Evolutionary conservation across 2,113 vertebrate genomes (phyloP), one percentile per base, ranked within the genome.

Genomic region (Entelurus aequoreus): DNA sequence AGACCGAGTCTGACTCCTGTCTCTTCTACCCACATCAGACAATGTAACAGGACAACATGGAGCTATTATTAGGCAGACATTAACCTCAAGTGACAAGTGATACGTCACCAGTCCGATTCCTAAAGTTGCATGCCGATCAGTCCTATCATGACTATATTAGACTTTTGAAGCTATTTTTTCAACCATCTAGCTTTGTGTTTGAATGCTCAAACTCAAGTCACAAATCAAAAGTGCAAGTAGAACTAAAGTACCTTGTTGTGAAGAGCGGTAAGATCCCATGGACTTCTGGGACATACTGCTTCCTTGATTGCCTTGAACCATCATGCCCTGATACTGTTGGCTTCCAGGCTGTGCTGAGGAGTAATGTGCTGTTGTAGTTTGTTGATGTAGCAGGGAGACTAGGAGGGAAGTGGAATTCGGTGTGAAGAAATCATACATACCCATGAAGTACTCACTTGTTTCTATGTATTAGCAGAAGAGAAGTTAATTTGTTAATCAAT

Each of bases 351-450:
- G 93, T 0, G 93, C 90, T 0, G 94, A 92, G 71, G 88, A 91
- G 88, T 94, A 96, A 83, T 96, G 96, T 1, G 94, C 90, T 0
- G 92, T 91, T 62, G 93, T 91, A 8, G 93, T 91, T 88, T 95
- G 96, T 86, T 95, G 95, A 81, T 98, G 96, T 93, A 97, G 95
- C 94, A 97, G 93, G 81, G 96, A 90, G 59, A 96, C 95, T 98
- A 49, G 13, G 66, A 61, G 59, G 73, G 62, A 77, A 72, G 76
- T 63, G 49, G 62, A 37, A 75, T 86, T 68, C 60, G 72, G 62
- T 54, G 46, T 35, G 68, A 48, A 75, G 65, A 81, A 35, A 85
- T 68, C 71, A 69, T 14, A 51, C 42, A 67, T n/a, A 67, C 28
- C 54, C 13, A 52, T 6, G 0, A 57, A 16, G n/a, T 13, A 65